Conservation (phyloP, 2,888 invertebrate species). For the Molorchus minor region DNA sequence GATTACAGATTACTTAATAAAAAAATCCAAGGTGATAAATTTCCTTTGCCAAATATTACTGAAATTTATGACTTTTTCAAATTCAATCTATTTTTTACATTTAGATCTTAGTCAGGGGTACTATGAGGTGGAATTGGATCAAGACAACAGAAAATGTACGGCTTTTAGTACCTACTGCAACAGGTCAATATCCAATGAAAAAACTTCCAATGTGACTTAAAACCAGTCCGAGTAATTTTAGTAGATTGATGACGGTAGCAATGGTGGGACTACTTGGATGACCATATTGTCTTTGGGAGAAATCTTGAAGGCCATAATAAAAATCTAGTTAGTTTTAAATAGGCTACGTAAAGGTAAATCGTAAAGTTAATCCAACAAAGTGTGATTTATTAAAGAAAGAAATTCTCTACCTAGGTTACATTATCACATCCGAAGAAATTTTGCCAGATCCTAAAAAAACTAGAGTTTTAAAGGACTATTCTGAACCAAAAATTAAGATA, state of each 20-base stretch:
- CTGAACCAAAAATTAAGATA: slow-evolving; percentile 32
- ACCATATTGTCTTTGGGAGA: slow-evolving; percentile 18
- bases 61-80: too few relatives aligned
- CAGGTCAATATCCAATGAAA: too few relatives aligned
- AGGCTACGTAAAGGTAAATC: slow-evolving; percentile 5
- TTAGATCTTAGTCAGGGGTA: too few relatives aligned
- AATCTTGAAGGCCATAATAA: background rate
- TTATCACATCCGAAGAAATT: slow-evolving; percentile 31
- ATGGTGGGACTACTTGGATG: slow-evolving; percentile 34
- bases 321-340: slow-evolving; percentile 6
- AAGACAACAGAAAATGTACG: slow-evolving; percentile 35
- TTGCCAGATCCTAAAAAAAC: slow-evolving; percentile 34
- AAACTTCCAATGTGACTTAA: slow-evolving; percentile 44
- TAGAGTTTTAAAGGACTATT: slow-evolving; percentile 31
- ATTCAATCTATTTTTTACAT: too few relatives aligned
- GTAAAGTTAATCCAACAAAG: slow-evolving; percentile 18
- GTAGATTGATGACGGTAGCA: slow-evolving; percentile 38
- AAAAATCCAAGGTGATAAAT: too few relatives aligned
- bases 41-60: too few relatives aligned
- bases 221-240: slow-evolving; percentile 41
- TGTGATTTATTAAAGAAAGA: slow-evolving; percentile 12
- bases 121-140: too few relatives aligned
- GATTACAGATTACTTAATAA: too few relatives aligned
- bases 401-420: slow-evolving; percentile 26
- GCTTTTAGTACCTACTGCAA: slow-evolving; percentile 41